A percentile compares a stretch with the other conserved stretches of the same genome.
Conservation (phyloP, 2,113 vertebrate genomes). For the Ictalurus furcatus region DNA sequence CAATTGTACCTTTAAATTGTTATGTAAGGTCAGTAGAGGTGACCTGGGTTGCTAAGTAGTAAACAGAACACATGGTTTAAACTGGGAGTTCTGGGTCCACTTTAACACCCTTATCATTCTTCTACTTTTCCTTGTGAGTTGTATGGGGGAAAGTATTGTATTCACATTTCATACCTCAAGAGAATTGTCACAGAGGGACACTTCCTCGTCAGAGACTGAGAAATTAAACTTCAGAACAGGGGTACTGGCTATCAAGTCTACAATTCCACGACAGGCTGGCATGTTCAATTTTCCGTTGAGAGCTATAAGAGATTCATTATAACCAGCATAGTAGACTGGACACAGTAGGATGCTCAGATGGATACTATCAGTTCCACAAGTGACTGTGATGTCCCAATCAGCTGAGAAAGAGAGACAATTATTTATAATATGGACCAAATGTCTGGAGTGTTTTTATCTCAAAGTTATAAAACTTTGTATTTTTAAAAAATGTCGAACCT, state of each 20-base stretch:
- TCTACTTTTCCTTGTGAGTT: conserved; percentile 41
- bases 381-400: conserved; percentile 65
- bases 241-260: conserved; percentile 60
- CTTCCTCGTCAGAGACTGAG: conserved; percentile 60
- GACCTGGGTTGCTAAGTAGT: neutral
- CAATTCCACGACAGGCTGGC: conserved; percentile 60
- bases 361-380: conserved; percentile 68
- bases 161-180: conserved; percentile 50
- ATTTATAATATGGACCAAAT: neutral
- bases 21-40: neutral
- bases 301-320: conserved; percentile 72
- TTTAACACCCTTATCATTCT: conserved; percentile 59
- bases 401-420: conserved; percentile 43
- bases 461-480: neutral
- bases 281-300: conserved; percentile 62
- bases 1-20: neutral
- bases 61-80: neutral
- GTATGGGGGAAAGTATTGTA: neutral
- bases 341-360: conserved; percentile 67
- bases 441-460: neutral
- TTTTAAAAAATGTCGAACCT: neutral
- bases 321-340: conserved; percentile 71
- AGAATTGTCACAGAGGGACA: conserved; percentile 54
- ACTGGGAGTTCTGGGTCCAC: neutral
- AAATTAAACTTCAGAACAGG: conserved; percentile 70